Base-by-base conservation (phyloP, 1,140 invertebrate genomes). In the Anoplophora glabripennis region DNA sequence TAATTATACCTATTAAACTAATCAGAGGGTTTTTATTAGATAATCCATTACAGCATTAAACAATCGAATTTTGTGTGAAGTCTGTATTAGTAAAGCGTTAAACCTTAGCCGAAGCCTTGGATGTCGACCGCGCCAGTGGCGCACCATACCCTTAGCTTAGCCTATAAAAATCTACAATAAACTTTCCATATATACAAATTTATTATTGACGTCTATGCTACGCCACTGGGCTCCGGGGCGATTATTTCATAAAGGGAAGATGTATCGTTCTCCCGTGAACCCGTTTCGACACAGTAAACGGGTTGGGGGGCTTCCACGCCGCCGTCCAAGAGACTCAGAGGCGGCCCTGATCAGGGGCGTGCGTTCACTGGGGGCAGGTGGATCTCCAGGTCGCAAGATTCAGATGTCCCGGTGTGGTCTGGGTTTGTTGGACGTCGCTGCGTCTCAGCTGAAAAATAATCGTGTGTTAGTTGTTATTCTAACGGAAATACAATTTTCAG, bases 161-260 rank as follows among this genome's bases (percentile, higher is more conserved):
- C 14, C 35, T 40, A 42, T 44, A 54, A 44, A 51, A 51, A 18
- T 17, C 42, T 62, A 62, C 49, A 52, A 57, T 51, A 57, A 62
- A 62, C 60, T 62, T 44, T 62, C 60, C 60, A 58, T 62, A 62
- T 62, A 52, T 62, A 62, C 60, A 62, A 57, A 57, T 58, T 57
- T 7, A n/a, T 28, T 34, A 40, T 36, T 21, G 17, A 36, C 7
- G 2, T 12, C n/a, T 28, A 44, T 14, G 17, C 7, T 38, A 48
- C 54, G 54, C 28, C 42, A 9, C 54, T 47, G 42, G 42, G 15
- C n/a, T 37, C 33, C 11, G 14, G 28, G 41, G 18, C 14, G 38
- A 10, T 21, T 40, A 34, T 41, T 40, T 38, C 9, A 21, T 53
- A 14, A 28, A 9, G 34, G 38, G 54, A 47, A 47, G 17, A 11